A percentile compares a stretch with the other conserved stretches of the same genome.
These are phyloP conservation scores for Acipenser ruthenus DNA, from an alignment of 2,797 vertebrate genomes.

Conservation along the genomic window DNA sequence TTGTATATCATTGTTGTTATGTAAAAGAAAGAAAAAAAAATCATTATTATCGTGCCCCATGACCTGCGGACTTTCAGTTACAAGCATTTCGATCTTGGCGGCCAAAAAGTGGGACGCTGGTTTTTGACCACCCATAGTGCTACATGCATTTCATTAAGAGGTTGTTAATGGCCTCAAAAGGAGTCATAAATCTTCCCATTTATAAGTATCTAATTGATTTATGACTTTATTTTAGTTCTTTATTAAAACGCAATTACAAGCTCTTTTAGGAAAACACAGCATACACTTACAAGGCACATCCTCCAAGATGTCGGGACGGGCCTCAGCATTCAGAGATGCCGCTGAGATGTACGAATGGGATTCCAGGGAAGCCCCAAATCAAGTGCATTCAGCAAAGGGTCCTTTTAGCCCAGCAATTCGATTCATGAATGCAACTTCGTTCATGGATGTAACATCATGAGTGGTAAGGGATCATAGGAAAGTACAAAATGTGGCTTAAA, in stretches of 20 bases:
- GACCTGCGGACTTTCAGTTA: neutral
- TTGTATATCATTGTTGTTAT: slow-evolving; percentile 5
- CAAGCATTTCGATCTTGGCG: neutral
- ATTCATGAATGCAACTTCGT: too few relatives aligned
- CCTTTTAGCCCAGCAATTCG: too few relatives aligned
- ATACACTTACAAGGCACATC: neutral
- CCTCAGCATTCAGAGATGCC: too few relatives aligned
- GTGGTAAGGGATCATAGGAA: too few relatives aligned
- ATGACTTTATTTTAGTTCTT: neutral
- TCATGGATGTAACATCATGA: too few relatives aligned
- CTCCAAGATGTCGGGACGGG: neutral
- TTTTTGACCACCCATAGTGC: neutral
- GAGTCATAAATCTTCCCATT: slow-evolving; percentile 13
- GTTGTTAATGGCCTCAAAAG: neutral
- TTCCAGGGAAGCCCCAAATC: too few relatives aligned
- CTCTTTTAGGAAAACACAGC: slow-evolving; percentile 12
- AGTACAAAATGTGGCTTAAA: too few relatives aligned
- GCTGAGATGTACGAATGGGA: too few relatives aligned
- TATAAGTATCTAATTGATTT: slow-evolving; percentile 8
- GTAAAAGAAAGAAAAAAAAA: neutral
- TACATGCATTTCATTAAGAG: neutral
- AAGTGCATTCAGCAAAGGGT: too few relatives aligned
- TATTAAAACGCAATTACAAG: slow-evolving; percentile 12
- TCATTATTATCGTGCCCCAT: neutral
- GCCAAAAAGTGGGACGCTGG: neutral